A percentile compares a stretch with the other conserved stretches of the same genome.
Conservation (phyloP, 2,888 invertebrate species). For the Philaethria dido region DNA sequence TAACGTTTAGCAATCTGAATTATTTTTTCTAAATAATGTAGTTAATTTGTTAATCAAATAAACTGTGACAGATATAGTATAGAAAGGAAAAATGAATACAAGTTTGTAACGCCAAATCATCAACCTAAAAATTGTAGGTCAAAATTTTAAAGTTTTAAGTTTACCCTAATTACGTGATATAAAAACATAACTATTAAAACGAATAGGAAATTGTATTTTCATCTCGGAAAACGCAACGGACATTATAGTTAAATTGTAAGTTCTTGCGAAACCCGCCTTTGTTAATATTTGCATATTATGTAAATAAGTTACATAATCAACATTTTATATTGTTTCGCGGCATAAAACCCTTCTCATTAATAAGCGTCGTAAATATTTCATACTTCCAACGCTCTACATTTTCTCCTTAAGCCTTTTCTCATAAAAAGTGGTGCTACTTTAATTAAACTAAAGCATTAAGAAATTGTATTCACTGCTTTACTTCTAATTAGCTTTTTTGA, state of each 20-base stretch:
- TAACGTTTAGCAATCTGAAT: too few species aligned
- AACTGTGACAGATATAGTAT: too few species aligned
- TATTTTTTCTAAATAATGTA: too few species aligned
- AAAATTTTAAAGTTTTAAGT: not conserved
- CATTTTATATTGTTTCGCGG: slow-evolving; percentile 38
- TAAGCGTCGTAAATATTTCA: slow-evolving; percentile 35
- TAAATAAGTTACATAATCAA: slow-evolving; percentile 34
- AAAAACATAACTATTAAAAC: not conserved
- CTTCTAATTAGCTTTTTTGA: slow-evolving; percentile 9
- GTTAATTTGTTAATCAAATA: too few species aligned
- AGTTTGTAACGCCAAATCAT: too few species aligned
- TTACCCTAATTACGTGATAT: not conserved
- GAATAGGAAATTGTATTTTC: slow-evolving; percentile 2
- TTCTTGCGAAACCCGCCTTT: slow-evolving; percentile 21
- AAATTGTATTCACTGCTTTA: slow-evolving; percentile 17
- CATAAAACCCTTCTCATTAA: slow-evolving; percentile 32
- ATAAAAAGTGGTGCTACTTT: slow-evolving; percentile 29
- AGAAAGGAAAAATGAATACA: too few species aligned
- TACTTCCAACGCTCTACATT: slow-evolving; percentile 31
- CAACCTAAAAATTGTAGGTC: too few species aligned
- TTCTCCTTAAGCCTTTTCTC: slow-evolving; percentile 24
- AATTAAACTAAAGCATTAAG: slow-evolving; percentile 33
- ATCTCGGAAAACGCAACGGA: not conserved
- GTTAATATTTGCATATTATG: slow-evolving; percentile 38
- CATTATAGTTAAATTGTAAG: slow-evolving; percentile 26